phyloP scores from a whole-genome alignment of 2,113 vertebrate genomes.

The Cynocephalus volans region DNA sequence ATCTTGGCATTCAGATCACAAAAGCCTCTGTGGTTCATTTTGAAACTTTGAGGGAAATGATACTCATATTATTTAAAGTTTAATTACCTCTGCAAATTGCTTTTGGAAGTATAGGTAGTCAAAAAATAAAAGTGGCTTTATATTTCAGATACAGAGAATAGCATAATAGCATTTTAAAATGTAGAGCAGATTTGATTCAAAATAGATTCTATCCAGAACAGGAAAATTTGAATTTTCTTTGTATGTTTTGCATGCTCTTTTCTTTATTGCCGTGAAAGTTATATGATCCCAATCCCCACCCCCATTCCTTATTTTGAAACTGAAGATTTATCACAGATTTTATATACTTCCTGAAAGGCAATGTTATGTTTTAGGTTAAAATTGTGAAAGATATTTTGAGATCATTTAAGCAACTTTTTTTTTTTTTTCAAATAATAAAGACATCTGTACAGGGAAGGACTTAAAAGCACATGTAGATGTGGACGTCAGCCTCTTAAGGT shows the following conservation, averaged over 20 bases:
- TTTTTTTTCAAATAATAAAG: background rate
- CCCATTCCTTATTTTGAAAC: background rate
- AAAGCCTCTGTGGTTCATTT: conserved; percentile 59
- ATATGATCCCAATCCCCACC: background rate
- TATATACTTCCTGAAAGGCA: background rate
- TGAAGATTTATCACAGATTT: conserved; percentile 30
- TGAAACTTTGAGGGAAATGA: conserved; percentile 74
- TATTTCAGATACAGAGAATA: conserved; percentile 48
- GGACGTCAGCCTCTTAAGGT: background rate
- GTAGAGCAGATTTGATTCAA: conserved; percentile 40
- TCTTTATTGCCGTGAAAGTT: background rate
- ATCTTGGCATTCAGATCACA: conserved; percentile 64
- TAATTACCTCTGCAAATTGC: conserved; percentile 77
- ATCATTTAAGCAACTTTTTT: background rate
- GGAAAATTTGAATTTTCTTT: conserved; percentile 44
- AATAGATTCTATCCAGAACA: conserved; percentile 33
- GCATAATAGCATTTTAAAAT: conserved; percentile 67
- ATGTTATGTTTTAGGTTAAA: conserved; percentile 45
- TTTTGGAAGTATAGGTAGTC: conserved; percentile 70
- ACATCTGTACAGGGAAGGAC: background rate
- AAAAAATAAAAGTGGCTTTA: conserved; percentile 73
- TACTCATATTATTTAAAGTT: conserved; percentile 67
- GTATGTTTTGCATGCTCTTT: conserved; percentile 16
- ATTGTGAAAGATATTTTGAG: conserved; percentile 1
- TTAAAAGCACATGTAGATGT: background rate